Evolutionary conservation across 2,113 vertebrate genomes (phyloP).

Genomic region (Leptobrachium leishanense): DNA sequence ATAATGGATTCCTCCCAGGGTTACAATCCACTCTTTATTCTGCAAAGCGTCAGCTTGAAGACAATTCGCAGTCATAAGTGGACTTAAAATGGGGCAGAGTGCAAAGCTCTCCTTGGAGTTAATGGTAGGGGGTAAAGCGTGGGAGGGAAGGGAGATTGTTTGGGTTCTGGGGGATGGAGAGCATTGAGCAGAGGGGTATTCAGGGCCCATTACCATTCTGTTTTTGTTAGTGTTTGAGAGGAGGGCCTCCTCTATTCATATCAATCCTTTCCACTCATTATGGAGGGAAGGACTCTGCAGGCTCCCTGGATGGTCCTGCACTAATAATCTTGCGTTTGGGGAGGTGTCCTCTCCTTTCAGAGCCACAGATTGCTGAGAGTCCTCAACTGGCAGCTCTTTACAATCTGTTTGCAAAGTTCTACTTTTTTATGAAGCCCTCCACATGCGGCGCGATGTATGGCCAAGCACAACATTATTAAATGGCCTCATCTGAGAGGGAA

Average conservation of each 20-base stretch:
- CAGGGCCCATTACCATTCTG: slow-evolving; percentile 11
- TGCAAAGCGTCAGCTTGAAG: too few species aligned
- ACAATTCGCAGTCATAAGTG: not conserved
- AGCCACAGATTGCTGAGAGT: slow-evolving; percentile 76
- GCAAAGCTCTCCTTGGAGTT: not conserved
- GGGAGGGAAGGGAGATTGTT: not conserved
- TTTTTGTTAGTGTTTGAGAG: slow-evolving; percentile 13
- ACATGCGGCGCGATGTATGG: slow-evolving; percentile 62
- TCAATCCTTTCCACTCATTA: not conserved
- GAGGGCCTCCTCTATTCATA: slow-evolving; percentile 14
- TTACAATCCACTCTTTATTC: too few species aligned
- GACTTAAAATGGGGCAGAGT: not conserved
- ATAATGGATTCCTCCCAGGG: too few species aligned
- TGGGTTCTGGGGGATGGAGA: not conserved
- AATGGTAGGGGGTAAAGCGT: not conserved
- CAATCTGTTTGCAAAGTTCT: slow-evolving; percentile 90
- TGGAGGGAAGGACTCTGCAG: slow-evolving; percentile 1
- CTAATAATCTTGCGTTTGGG: slow-evolving; percentile 6
- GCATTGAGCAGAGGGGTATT: slow-evolving; percentile 16
- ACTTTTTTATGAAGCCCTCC: slow-evolving; percentile 75
- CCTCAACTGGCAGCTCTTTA: slow-evolving; percentile 82
- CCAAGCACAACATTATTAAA: slow-evolving; percentile 64
- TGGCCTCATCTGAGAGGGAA: slow-evolving; percentile 50
- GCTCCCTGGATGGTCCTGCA: not conserved
- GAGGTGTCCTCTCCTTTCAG: not conserved